Evolutionary conservation across 2,113 vertebrate species (phyloP).

Genomic region (Motacilla alba): DNA sequence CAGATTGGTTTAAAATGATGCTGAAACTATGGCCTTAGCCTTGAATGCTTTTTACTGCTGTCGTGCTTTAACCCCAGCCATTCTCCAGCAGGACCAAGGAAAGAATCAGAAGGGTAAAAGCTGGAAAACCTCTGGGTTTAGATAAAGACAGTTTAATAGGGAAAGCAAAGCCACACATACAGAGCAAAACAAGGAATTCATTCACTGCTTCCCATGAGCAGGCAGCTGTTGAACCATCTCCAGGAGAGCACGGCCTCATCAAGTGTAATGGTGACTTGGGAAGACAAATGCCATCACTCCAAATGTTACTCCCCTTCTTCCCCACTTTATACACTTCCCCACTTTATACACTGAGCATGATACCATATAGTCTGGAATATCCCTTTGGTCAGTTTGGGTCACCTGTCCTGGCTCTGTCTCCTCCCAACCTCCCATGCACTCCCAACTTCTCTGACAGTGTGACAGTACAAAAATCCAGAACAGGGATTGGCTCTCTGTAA

Average conservation of each 20-base stretch:
- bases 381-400: neutral
- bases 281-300: neutral
- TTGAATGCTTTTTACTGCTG: neutral
- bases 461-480: neutral
- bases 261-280: fast-evolving
- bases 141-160: neutral
- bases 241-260: fast-evolving
- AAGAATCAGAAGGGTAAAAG: neutral
- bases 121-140: neutral
- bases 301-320: neutral
- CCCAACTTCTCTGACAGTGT: fast-evolving
- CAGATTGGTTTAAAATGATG: neutral
- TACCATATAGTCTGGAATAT: neutral
- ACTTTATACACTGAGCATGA: neutral
- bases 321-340: neutral
- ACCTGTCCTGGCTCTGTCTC: neutral
- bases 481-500: neutral
- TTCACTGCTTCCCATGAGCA: neutral
- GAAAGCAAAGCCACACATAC: fast-evolving
- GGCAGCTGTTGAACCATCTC: neutral
- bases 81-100: fast-evolving
- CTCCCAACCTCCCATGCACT: neutral
- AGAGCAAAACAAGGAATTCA: neutral
- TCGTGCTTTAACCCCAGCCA: fast-evolving
- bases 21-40: neutral